Evolutionary conservation across 2,113 vertebrate species (phyloP), one percentile per base, ranked within the genome.

Genomic region (Eurystomus gularis): DNA sequence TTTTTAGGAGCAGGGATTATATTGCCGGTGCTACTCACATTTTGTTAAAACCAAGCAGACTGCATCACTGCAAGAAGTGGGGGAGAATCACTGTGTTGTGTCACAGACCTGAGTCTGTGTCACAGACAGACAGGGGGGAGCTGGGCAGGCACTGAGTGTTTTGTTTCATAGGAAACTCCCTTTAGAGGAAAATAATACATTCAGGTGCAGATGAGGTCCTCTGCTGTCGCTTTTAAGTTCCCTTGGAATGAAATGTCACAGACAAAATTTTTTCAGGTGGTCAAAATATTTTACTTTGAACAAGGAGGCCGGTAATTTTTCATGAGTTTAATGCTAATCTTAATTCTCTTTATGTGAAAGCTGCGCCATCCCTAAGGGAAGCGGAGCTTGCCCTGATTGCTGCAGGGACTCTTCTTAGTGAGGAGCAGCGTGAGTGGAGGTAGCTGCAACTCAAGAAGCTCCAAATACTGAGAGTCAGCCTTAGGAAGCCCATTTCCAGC

Each of bases 1-100:
- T 86, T 87, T 87, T 91, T 76, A 87, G 73, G 42, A 91, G 68
- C 44, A 57, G 82, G 49, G 84, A 66, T 85, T 82, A 24, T 23
- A 3, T 10, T 91, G 82, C 70, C 75, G 37, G 61, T 44, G 77
- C 48, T 58, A 46, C 49, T 95, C 60, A 39, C n/a, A 72, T 93
- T 94, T 87, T 73, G 82, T 72, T 72, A 87, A 84, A 87, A 48
- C 37, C 42, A 39, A 55, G 81, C 35, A 93, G 61, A 13, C 31
- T 69, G 37, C 33, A 55, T 48, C 31, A 9, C 44, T 33, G 26
- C 24, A 51, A 21, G 75, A 85, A 64, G n/a, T 15, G 25, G 26
- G 35, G 61, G 37, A 52, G 31, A 88, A 20, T 5, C 37, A 12
- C 60, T 58, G 79, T 20, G 68, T 31, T 72, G 57, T 42, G 82